Base-by-base conservation (phyloP, 2,113 vertebrate species). In the Caranx ignobilis region DNA sequence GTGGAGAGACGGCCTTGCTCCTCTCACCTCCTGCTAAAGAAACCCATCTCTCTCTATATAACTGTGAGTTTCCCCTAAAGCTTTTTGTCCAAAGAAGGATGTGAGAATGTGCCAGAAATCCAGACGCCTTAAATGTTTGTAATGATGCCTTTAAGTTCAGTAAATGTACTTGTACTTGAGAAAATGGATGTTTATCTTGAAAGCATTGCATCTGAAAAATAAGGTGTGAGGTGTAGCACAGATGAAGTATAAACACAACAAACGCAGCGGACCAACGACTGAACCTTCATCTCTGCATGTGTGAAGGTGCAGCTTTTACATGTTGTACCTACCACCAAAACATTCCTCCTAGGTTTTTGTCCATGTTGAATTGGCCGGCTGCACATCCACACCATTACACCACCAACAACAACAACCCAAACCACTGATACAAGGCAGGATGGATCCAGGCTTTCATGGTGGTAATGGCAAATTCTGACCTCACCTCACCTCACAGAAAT, bases 121-220 rank as follows among this genome's bases (percentile, higher is more conserved):
- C 73, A 65, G 32, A 63, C 21, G 72, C 43, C 10, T 12, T 12
- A 50, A n/a, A 57, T 63, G 13, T 39, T 48, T 61, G 37, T 62
- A 52, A 76, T 52, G n/a, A 13, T 26, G 26, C 26, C 26, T 26
- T 26, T 26, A 26, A 26, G 26, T 26, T 26, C 26, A 26, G 26
- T 26, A n/a, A n/a, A 61, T 54, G 37, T 54, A 43, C 34, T 18
- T 18, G 5, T 73, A 39, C 11, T 34, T 37, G 11, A 34, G 54
- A 62, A 57, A 21, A 71, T 11, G 50, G 11, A 5, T 15, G 48
- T 56, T 37, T 48, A 16, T 65, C n/a, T 71, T 26, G 43, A 66
- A 56, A 45, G 45, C 26, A 45, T 35, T 12, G 16, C 6, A 50
- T 3, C 47, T 31, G 3, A 62, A 76, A 39, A 79, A 26, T 8